These are phyloP conservation scores for Haemorhous mexicanus DNA, from an alignment of 2,113 vertebrate species.

Conservation along the genomic window DNA sequence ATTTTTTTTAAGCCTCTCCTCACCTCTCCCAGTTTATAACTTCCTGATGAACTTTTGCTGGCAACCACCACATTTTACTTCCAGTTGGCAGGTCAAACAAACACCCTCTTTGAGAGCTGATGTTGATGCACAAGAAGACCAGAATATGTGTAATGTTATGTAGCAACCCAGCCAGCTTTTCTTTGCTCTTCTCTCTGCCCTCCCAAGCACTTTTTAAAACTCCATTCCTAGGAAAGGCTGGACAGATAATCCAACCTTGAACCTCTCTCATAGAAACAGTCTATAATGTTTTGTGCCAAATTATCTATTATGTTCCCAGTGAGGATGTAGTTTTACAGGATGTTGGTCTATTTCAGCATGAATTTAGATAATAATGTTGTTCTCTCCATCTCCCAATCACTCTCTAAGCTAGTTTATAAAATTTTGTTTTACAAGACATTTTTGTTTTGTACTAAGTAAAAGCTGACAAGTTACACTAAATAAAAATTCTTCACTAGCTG, in stretches of 20 bases:
- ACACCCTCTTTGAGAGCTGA: neutral
- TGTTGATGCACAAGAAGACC: neutral
- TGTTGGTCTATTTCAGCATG: neutral
- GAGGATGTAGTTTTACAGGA: neutral
- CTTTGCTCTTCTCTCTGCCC: neutral
- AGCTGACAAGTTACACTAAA: neutral
- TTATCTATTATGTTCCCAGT: neutral
- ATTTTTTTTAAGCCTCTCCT: neutral
- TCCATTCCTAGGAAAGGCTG: neutral
- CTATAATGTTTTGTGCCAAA: neutral
- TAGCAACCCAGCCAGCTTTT: neutral
- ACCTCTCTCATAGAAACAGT: neutral
- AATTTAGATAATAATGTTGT: neutral
- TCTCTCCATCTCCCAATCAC: neutral
- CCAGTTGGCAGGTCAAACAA: slow-evolving; percentile 8
- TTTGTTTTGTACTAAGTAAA: neutral
- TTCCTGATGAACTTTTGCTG: slow-evolving; percentile 9
- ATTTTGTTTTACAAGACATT: neutral
- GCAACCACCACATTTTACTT: neutral
- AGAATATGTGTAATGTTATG: neutral
- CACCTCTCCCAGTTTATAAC: slow-evolving; percentile 29
- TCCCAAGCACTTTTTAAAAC: neutral
- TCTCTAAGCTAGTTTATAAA: neutral
- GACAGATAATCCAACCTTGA: neutral
- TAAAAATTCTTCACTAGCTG: neutral